Conservation (phyloP, 2,888 invertebrate genomes). For the Gymnocheta viridis region DNA sequence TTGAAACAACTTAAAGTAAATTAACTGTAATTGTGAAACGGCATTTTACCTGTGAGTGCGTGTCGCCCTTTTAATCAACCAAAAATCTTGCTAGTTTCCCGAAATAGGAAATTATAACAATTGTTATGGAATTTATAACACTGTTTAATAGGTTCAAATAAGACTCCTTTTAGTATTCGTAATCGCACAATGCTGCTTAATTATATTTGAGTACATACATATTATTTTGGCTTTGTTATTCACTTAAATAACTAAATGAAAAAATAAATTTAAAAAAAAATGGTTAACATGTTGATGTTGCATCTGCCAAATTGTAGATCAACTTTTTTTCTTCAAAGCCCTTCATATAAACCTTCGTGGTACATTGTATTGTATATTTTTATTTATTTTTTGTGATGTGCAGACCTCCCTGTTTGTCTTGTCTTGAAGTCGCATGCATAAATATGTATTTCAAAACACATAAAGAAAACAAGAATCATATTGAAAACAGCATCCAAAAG, state of each 20-base stretch:
- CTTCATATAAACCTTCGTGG: conserved; percentile 23
- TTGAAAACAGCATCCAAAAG: conserved; percentile 35
- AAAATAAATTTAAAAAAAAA: conserved; percentile 50
- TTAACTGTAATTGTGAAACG: no score
- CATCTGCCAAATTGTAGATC: conserved; percentile 79
- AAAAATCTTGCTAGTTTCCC: not conserved
- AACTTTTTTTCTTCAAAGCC: conserved; percentile 61
- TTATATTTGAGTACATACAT: conserved; percentile 76
- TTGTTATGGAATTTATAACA: conserved; percentile 18
- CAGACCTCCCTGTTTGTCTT: conserved; percentile 69
- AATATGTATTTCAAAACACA: conserved; percentile 46
- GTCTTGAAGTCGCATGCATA: conserved; percentile 32
- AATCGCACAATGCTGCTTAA: conserved; percentile 74
- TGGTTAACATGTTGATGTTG: conserved; percentile 73
- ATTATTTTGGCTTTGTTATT: conserved; percentile 23
- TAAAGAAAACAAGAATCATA: conserved; percentile 7
- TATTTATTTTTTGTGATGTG: not conserved
- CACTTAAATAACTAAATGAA: conserved; percentile 49
- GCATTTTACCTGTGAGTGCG: no score
- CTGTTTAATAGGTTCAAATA: not conserved
- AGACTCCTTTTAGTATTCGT: not conserved
- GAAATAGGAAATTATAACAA: not conserved
- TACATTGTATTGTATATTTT: conserved; percentile 9
- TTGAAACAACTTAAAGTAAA: no score
- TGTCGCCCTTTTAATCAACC: not conserved